Conservation (phyloP, 2,797 vertebrate species). For the Microctenopoma lineatum region DNA sequence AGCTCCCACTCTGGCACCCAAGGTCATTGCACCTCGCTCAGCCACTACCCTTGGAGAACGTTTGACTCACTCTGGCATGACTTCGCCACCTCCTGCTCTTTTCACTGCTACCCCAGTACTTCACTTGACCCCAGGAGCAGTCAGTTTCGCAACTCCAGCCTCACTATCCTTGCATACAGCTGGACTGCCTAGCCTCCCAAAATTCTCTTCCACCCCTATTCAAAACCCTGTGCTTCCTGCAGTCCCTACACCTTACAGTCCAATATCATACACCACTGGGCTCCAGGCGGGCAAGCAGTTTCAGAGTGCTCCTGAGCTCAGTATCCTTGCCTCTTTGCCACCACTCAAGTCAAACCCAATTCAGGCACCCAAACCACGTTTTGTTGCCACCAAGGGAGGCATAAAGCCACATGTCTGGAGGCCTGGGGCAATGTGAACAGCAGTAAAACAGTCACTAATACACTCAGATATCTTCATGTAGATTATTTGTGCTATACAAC, state of each 20-base stretch:
- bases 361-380: constrained; percentile 93
- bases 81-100: constrained; percentile 74
- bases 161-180: constrained; percentile 43
- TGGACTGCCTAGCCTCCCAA: constrained; percentile 78
- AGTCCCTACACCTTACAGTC: constrained; percentile 69
- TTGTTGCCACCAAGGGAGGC: constrained; percentile 91
- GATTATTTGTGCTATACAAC: background rate
- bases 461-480: constrained; percentile 19
- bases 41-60: constrained; percentile 93
- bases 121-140: constrained; percentile 25
- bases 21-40: constrained; percentile 90
- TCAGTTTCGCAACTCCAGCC: constrained; percentile 23
- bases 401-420: constrained; percentile 92
- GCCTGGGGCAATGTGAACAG: constrained; percentile 82
- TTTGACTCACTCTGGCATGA: constrained; percentile 84
- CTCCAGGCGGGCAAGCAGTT: constrained; percentile 84
- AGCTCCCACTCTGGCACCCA: constrained; percentile 86
- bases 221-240: constrained; percentile 59
- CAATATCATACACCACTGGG: constrained; percentile 72
- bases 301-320: constrained; percentile 87
- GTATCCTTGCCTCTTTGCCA: constrained; percentile 73
- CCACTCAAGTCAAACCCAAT: constrained; percentile 74
- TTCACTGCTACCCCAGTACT: constrained; percentile 36
- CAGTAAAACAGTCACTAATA: constrained; percentile 8
- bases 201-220: constrained; percentile 70